These are phyloP conservation scores for Calameuta filiformis DNA, from an alignment of 2,888 invertebrate species.

Conservation along the genomic window DNA sequence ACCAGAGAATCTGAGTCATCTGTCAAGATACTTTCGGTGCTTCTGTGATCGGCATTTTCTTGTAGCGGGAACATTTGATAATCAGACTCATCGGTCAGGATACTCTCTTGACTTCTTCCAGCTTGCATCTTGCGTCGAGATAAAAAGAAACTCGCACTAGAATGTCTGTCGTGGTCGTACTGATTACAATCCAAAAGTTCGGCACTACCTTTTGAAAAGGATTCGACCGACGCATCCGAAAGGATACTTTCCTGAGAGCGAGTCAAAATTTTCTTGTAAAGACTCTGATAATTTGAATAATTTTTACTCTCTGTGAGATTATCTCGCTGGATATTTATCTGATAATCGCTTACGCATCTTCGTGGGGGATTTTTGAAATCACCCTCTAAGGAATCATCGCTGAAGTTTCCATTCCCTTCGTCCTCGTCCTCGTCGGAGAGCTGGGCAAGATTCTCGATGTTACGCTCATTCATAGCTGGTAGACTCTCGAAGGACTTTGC, in stretches of 20 bases:
- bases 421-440: conserved; percentile 46
- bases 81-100: conserved; percentile 79
- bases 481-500: conserved; percentile 60
- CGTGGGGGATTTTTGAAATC: conserved; percentile 72
- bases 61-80: conserved; percentile 69
- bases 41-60: conserved; percentile 76
- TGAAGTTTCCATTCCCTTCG: conserved; percentile 77
- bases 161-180: conserved; percentile 61
- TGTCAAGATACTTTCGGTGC: conserved; percentile 83
- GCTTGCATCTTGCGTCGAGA: conserved; percentile 75
- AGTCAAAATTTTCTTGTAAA: conserved; percentile 42
- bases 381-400: conserved; percentile 82
- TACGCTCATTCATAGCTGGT: conserved; percentile 56
- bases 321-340: conserved; percentile 71
- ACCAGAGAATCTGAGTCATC: conserved; percentile 81
- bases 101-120: conserved; percentile 81
- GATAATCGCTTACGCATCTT: conserved; percentile 81
- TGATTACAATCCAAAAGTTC: conserved; percentile 54
- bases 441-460: conserved; percentile 46
- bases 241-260: conserved; percentile 61
- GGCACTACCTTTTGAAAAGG: conserved; percentile 54
- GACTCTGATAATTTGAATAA: conserved; percentile 37
- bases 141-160: conserved; percentile 84
- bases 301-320: conserved; percentile 42
- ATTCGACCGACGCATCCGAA: conserved; percentile 58